Evolutionary conservation across 2,797 vertebrate genomes (phyloP), one percentile per base, ranked within the genome.

Genomic region (Dendrocincla tyrannina): DNA sequence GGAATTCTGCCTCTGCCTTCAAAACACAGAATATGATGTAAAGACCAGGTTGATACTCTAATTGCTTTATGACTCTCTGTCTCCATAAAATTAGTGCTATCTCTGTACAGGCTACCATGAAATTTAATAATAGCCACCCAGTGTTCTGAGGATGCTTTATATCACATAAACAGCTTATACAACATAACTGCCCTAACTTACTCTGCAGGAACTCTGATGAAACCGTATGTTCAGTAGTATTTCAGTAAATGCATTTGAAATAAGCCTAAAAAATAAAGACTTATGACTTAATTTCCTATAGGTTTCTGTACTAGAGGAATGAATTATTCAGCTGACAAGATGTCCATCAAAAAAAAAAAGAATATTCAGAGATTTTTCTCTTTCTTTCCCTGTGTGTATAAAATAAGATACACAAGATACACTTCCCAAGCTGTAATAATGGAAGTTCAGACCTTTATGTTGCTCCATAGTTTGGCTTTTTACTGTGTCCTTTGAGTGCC

Each of bases 61-160:
- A 91, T 93, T 83, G 8, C 9, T 92, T 94, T 95, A 85, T 60
- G 15, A 52, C 55, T 87, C 16, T 74, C 74, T 91, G 88, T 59
- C 78, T 85, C 73, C 33, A 46, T 88, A 89, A 92, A 93, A 83
- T 68, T 28, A 49, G 11, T 68, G 22, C 22, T 93, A 39, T 92
- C 81, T 92, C n/a, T 85, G 27, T 83, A 83, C 23, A 62, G 30
- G 25, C 60, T 75, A 83, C 17, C 33, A 72, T 85, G 80, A 93
- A 95, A 92, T 42, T 60, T 91, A 85, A 91, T 96, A 87, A 88
- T 25, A 88, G 68, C 44, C 22, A 56, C 73, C 35, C 22, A 33
- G 64, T 18, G 19, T 80, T 88, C 67, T 88, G 17, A 72, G 41
- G 32, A 87, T 55, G 41, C 32, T 91, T 83, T 63, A 83, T 47